phyloP scores from a whole-genome alignment of 2,888 invertebrate genomes.

The Lasioglossum calceatum region DNA sequence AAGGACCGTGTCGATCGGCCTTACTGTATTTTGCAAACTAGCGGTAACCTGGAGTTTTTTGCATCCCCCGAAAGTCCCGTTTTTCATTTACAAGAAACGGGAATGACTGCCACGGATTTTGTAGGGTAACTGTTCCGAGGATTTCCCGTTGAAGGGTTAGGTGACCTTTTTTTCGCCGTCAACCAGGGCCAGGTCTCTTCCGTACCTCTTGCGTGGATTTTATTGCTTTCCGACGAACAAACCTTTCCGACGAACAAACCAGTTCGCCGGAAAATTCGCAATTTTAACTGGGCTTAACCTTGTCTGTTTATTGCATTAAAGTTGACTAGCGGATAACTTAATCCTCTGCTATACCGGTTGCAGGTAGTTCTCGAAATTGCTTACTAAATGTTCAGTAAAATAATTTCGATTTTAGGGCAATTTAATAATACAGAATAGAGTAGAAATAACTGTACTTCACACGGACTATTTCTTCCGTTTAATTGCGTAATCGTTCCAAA shows the following conservation, averaged over 20 bases:
- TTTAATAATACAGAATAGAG: not conserved
- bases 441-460: not conserved
- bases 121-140: slow-evolving; percentile 68
- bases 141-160: slow-evolving; percentile 57
- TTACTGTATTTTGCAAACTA: slow-evolving; percentile 72
- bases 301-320: not conserved
- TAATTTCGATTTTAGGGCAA: too few relatives aligned
- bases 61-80: slow-evolving; percentile 70
- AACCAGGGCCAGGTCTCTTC: not conserved
- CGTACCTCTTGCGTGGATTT: slow-evolving; percentile 45
- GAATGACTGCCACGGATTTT: slow-evolving; percentile 65
- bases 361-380: too few relatives aligned
- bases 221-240: not conserved
- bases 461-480: not conserved
- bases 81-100: slow-evolving; percentile 62
- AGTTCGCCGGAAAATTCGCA: not conserved
- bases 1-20: slow-evolving; percentile 64
- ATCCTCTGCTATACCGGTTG: not conserved
- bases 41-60: slow-evolving; percentile 63
- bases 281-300: not conserved
- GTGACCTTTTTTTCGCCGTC: slow-evolving; percentile 35
- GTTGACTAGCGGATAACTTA: not conserved
- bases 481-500: not conserved
- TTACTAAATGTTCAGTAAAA: too few relatives aligned
- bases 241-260: not conserved